Evolutionary conservation across 2,797 vertebrate genomes (phyloP).

Genomic region (Myotis myotis): DNA sequence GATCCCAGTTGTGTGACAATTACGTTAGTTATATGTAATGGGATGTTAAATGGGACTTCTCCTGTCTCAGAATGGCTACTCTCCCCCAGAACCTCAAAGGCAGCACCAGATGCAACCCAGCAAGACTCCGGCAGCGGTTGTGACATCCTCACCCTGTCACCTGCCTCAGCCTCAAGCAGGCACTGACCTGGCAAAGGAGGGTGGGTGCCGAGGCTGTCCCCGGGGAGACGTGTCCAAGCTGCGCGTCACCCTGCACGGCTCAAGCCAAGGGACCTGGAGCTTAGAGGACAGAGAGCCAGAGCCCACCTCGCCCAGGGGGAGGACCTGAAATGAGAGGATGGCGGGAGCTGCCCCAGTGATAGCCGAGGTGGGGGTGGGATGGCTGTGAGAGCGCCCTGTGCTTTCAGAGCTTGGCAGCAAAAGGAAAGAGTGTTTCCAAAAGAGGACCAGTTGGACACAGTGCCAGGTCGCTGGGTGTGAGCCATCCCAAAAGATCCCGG

Average conservation of each 20-base stretch:
- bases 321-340: neutral
- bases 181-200: neutral
- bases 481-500: neutral
- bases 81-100: neutral
- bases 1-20: neutral
- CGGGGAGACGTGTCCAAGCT: neutral
- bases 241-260: accelerated
- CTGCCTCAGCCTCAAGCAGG: neutral
- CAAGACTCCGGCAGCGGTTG: accelerated
- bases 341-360: neutral
- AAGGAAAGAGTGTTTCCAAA: neutral
- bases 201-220: neutral
- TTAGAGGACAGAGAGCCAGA: neutral
- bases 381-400: neutral
- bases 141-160: neutral
- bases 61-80: neutral
- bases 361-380: no score
- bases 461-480: neutral
- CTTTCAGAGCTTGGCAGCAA: neutral
- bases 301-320: neutral
- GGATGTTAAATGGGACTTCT: neutral
- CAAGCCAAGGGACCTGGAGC: neutral
- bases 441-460: neutral
- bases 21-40: neutral
- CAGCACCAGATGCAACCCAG: neutral